These are phyloP conservation scores for Mamestra brassicae DNA, from an alignment of 2,888 invertebrate genomes.

Conservation along the genomic window DNA sequence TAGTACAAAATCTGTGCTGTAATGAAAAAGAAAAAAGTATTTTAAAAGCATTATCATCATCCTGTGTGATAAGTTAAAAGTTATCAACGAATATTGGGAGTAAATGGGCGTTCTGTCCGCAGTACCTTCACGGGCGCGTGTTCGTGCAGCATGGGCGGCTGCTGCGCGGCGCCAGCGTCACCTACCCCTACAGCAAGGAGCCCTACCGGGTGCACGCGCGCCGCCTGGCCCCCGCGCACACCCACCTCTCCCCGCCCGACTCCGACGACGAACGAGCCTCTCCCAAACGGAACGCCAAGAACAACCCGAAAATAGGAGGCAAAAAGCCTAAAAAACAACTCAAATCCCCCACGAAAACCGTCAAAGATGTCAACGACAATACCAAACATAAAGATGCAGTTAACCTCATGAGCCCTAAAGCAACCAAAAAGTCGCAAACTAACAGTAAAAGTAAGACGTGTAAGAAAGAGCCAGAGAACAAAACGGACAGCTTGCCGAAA, in stretches of 20 bases:
- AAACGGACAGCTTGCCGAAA: constrained; percentile 61
- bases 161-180: constrained; percentile 92
- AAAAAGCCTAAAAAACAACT: constrained; percentile 83
- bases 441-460: constrained; percentile 72
- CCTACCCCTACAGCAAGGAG: constrained; percentile 86
- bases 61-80: background rate
- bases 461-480: constrained; percentile 72
- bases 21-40: background rate
- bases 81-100: background rate
- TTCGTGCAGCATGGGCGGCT: constrained; percentile 94
- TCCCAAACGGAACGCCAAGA: constrained; percentile 78
- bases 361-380: constrained; percentile 86
- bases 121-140: constrained; percentile 95
- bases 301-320: constrained; percentile 76
- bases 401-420: constrained; percentile 77
- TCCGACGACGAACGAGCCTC: constrained; percentile 83
- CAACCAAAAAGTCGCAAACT: constrained; percentile 72
- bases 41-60: background rate
- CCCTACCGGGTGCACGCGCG: constrained; percentile 85
- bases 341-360: constrained; percentile 85
- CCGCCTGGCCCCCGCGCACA: constrained; percentile 81
- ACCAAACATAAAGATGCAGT: constrained; percentile 80
- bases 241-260: constrained; percentile 78
- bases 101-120: constrained; percentile 71
- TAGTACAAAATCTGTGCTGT: background rate